A percentile compares a stretch with the other conserved stretches of the same genome.
These are phyloP conservation scores for Drosophila melanica DNA, from an alignment of 1,140 invertebrate species.

Conservation along the genomic window DNA sequence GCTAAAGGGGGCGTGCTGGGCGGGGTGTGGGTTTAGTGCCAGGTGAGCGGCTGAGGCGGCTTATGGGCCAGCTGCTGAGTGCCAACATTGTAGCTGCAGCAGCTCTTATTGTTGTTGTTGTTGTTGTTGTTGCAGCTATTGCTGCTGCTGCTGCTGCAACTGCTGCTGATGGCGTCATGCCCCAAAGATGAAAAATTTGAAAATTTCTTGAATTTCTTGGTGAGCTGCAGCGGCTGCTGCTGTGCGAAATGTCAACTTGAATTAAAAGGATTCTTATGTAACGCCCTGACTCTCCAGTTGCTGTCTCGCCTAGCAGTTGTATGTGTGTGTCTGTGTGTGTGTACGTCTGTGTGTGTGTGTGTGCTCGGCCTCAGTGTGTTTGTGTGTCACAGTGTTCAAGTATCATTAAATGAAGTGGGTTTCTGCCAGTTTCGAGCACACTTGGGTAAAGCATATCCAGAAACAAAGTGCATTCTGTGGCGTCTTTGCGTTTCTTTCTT, in stretches of 20 bases:
- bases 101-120: conserved; percentile 11
- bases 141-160: conserved; percentile 9
- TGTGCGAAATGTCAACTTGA: conserved; percentile 82
- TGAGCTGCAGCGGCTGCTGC: conserved; percentile 33
- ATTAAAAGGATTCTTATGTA: conserved; percentile 83
- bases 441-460: conserved; percentile 84
- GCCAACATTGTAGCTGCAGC: conserved; percentile 72
- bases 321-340: conserved; percentile 29
- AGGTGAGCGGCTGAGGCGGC: conserved; percentile 54
- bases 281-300: conserved; percentile 51
- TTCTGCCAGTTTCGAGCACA: conserved; percentile 83
- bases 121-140: conserved; percentile 8
- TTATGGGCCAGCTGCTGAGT: conserved; percentile 65
- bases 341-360: conserved; percentile 32
- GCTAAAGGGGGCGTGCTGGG: not conserved
- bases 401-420: conserved; percentile 84
- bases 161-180: conserved; percentile 40
- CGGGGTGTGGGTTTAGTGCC: conserved; percentile 15
- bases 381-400: conserved; percentile 83
- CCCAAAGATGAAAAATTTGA: conserved; percentile 82
- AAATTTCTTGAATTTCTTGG: conserved; percentile 78
- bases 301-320: conserved; percentile 31
- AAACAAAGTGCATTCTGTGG: conserved; percentile 83
- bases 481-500: conserved; percentile 65
- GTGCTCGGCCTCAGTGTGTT: conserved; percentile 65